phyloP scores from a whole-genome alignment of 2,113 vertebrate genomes.

The Heterotis niloticus region DNA sequence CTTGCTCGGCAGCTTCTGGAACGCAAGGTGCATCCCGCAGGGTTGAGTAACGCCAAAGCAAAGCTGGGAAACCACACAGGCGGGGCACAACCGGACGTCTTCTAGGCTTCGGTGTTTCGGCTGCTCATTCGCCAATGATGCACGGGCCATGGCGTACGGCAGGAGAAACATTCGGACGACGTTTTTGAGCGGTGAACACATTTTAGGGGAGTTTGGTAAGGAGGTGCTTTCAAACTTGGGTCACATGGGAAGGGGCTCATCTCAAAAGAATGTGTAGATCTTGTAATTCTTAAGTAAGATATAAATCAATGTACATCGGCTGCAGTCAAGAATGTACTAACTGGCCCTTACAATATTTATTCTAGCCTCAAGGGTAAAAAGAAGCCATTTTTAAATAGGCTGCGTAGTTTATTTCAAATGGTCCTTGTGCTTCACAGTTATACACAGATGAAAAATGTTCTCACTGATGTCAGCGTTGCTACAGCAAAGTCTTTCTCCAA shows the following conservation, averaged over 20 bases:
- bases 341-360: not conserved
- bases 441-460: too few relatives aligned
- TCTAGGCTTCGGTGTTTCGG: constrained; percentile 9
- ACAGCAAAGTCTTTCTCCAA: too few relatives aligned
- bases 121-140: constrained; percentile 29
- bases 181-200: not conserved
- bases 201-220: too few relatives aligned
- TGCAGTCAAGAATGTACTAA: not conserved
- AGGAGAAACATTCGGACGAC: not conserved
- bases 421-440: too few relatives aligned
- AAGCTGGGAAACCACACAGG: constrained; percentile 58
- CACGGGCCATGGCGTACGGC: not conserved
- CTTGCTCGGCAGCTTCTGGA: constrained; percentile 38
- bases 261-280: not conserved
- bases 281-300: not conserved
- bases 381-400: too few relatives aligned
- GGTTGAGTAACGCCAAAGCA: constrained; percentile 66
- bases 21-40: constrained; percentile 56
- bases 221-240: not conserved
- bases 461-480: too few relatives aligned
- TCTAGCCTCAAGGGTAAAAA: too few relatives aligned
- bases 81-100: constrained; percentile 56
- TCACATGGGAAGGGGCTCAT: not conserved
- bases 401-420: too few relatives aligned
- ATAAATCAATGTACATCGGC: not conserved